phyloP scores from a whole-genome alignment of 1,140 invertebrate genomes.

The Globodera rostochiensis region DNA sequence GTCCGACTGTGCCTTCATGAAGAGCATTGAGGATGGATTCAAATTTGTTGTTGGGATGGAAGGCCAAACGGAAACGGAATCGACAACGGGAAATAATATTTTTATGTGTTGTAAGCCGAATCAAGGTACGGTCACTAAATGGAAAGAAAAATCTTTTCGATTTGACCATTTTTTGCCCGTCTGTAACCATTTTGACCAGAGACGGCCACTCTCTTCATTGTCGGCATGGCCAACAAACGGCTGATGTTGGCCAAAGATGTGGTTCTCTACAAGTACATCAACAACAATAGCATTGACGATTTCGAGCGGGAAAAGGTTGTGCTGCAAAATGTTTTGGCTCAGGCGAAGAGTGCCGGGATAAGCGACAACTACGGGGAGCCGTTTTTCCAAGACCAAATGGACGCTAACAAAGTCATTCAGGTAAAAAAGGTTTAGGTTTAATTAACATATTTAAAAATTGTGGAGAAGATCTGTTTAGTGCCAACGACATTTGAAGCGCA shows the following conservation, averaged over 20 bases:
- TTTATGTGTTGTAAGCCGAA: background rate
- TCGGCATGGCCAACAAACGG: background rate
- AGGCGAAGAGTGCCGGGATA: background rate
- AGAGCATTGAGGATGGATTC: background rate
- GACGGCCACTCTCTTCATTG: background rate
- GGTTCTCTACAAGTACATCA: background rate
- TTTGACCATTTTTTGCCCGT: too few species aligned
- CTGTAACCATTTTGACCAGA: background rate
- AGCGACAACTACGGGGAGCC: background rate
- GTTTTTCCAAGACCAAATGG: constrained; percentile 18
- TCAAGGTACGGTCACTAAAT: background rate
- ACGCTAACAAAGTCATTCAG: constrained; percentile 16
- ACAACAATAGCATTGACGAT: constrained; percentile 8
- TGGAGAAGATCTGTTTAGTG: too few species aligned
- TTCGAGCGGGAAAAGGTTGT: background rate
- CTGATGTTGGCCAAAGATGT: constrained; percentile 17
- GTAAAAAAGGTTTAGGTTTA: constrained; percentile 1
- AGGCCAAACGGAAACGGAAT: background rate
- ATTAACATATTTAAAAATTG: background rate
- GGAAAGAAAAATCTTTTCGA: too few species aligned
- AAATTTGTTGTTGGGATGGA: background rate
- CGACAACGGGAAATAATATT: background rate
- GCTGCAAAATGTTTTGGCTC: background rate
- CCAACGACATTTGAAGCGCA: too few species aligned
- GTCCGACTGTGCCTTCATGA: background rate